Evolutionary conservation across 37 sponge, comb jelly and placozoan species (phyloP), one percentile per base, ranked within the genome.

Genomic region (Aplysina aerophoba): DNA sequence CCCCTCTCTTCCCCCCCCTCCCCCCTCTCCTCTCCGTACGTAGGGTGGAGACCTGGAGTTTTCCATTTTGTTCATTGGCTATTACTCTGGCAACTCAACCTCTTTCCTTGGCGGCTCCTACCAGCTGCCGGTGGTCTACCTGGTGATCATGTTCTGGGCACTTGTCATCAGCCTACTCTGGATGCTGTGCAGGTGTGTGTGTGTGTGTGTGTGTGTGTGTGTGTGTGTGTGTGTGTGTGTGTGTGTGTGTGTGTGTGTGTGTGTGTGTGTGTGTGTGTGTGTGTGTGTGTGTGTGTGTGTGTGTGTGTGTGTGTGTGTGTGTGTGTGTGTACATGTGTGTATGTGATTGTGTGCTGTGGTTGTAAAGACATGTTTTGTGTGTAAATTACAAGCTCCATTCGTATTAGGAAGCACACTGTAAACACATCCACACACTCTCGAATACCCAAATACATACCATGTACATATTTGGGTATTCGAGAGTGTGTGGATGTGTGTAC

Each of bases 61-160:
- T 38, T 81, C 81, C 81, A 81, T 81, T 20, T 59, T 81, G 36
- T 81, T 53, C 36, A 24, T 81, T 81, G 81, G 81, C 24, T 81
- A 81, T 81, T 57, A 81, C 61, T 28, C 5, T 59, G 35, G 61
- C 59, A 59, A 31, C 62, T 53, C 60, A 16, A 25, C 59, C 22
- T 31, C 59, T 11, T 3, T 81, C 6, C 39, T 75, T 21, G 81
- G 81, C 20, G 5, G 21, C 20, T 57, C 38, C 17, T 81, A 81
- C 25, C 11, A 56, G 81, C 28, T 81, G 20, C 81, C 81, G 4
- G 62, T 81, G 25, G 81, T 59, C 8, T 81, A 81, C 60, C 81
- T 81, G 33, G 60, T 81, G 27, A 61, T 81, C 61, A 81, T 59
- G 61, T 81, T 81, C 38, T 81, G 81, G 81, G 81, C 61, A 27